phyloP scores from a whole-genome alignment of 1,140 invertebrate species.

The Drosophila lacteicornis region DNA sequence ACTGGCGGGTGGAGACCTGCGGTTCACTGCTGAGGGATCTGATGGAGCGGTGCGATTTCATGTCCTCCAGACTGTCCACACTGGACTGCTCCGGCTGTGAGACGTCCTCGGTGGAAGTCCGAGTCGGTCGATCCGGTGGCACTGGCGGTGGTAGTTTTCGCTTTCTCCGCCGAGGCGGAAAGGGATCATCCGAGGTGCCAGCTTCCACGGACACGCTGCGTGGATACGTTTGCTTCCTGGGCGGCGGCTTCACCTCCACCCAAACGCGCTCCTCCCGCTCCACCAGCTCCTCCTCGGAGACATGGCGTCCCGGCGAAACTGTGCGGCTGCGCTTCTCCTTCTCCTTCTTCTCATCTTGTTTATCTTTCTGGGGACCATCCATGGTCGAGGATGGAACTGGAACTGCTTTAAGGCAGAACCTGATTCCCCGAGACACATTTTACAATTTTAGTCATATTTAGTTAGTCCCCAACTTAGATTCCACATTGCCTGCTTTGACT shows the following conservation, averaged over 20 bases:
- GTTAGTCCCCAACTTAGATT: conserved; percentile 27
- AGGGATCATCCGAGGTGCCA: conserved; percentile 6
- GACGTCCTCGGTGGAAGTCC: neutral
- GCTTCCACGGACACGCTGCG: neutral
- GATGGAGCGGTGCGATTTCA: neutral
- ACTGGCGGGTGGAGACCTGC: rapidly evolving
- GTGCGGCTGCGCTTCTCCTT: neutral
- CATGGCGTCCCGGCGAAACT: neutral
- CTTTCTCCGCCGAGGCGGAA: conserved; percentile 1
- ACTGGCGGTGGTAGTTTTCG: neutral
- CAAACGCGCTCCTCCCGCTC: conserved; percentile 1
- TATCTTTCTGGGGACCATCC: conserved; percentile 24
- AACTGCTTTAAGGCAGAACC: conserved; percentile 16
- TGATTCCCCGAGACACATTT: conserved; percentile 53
- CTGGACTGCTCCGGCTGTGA: conserved; percentile 15
- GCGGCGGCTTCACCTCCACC: neutral
- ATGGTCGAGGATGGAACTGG: conserved; percentile 45
- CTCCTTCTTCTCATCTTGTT: neutral
- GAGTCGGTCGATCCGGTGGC: neutral
- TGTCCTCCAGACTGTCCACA: neutral
- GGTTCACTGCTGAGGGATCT: neutral
- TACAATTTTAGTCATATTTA: conserved; percentile 62
- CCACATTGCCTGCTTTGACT: conserved; percentile 18
- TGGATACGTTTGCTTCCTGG: neutral
- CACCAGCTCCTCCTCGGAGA: conserved; percentile 1